Evolutionary conservation across 2,888 invertebrate species (phyloP).

Genomic region (Ormyrus nitidulus): DNA sequence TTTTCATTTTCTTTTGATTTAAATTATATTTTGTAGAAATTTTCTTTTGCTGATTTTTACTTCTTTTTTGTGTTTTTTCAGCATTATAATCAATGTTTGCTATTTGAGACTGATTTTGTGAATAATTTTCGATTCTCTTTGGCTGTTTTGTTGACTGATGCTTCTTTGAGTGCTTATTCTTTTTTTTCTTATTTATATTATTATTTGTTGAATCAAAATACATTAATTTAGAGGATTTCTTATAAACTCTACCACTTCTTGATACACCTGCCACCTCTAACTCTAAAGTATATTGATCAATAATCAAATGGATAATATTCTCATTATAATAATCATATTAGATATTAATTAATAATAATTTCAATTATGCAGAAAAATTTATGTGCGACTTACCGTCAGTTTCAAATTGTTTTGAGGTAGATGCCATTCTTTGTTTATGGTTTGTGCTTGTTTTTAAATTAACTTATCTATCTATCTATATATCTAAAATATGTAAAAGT

Average conservation of each 20-base stretch:
- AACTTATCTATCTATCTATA: not conserved
- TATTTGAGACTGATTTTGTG: not conserved
- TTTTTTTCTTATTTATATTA: slow-evolving; percentile 13
- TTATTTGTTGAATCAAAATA: slow-evolving; percentile 24
- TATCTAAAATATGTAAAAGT: not conserved
- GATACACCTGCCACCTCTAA: slow-evolving; percentile 38
- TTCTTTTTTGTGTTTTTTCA: slow-evolving; percentile 10
- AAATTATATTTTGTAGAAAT: not conserved
- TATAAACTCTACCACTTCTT: slow-evolving; percentile 48
- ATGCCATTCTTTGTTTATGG: slow-evolving; percentile 27
- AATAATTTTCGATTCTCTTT: slow-evolving; percentile 15
- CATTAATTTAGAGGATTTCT: slow-evolving; percentile 48
- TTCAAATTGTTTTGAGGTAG: slow-evolving; percentile 35
- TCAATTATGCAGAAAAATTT: not conserved
- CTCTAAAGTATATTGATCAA: slow-evolving; percentile 4
- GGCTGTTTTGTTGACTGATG: slow-evolving; percentile 19
- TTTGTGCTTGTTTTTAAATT: slow-evolving; percentile 5
- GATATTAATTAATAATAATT: not conserved
- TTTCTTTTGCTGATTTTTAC: not conserved
- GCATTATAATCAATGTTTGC: not conserved
- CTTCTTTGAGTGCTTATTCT: slow-evolving; percentile 15
- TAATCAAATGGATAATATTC: not conserved
- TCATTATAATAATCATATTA: not conserved
- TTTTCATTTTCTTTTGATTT: slow-evolving; percentile 12
- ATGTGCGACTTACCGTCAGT: slow-evolving; percentile 10